These are phyloP conservation scores for Carollia perspicillata DNA, from an alignment of 2,113 vertebrate genomes.

Conservation along the genomic window DNA sequence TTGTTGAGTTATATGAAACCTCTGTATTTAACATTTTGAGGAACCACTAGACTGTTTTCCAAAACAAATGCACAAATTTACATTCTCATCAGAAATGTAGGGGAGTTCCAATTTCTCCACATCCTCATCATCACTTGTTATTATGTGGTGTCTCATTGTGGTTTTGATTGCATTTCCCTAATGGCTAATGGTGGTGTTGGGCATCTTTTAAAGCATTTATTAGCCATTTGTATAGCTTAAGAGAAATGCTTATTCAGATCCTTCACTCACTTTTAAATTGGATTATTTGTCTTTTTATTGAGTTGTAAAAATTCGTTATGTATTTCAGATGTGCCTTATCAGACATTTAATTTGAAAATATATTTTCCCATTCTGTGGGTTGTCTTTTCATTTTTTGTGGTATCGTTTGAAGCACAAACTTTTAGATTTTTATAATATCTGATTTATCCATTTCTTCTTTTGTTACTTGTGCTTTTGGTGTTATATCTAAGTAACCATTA, in stretches of 20 bases:
- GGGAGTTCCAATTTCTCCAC: neutral
- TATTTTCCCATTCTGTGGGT: neutral
- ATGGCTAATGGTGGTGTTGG: neutral
- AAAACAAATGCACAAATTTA: conserved; percentile 41
- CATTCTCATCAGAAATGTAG: neutral
- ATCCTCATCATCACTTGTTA: neutral
- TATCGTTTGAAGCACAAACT: conserved; percentile 17
- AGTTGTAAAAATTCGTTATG: neutral
- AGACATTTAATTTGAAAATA: neutral
- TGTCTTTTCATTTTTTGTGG: conserved; percentile 34
- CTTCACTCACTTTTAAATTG: neutral
- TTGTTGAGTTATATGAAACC: neutral
- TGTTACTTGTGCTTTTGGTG: neutral
- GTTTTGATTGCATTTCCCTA: conserved; percentile 27
- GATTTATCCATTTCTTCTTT: neutral
- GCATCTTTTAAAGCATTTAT: neutral
- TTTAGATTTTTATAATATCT: neutral
- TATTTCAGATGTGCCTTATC: neutral
- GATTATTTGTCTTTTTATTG: conserved; percentile 27
- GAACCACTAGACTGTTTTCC: conserved; percentile 7
- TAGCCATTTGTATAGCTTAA: neutral
- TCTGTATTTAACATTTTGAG: conserved; percentile 21
- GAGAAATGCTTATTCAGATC: neutral
- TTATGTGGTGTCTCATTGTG: neutral
- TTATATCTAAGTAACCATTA: neutral